Conservation (phyloP, 2,888 invertebrate species). For the Epirrita christyi region DNA sequence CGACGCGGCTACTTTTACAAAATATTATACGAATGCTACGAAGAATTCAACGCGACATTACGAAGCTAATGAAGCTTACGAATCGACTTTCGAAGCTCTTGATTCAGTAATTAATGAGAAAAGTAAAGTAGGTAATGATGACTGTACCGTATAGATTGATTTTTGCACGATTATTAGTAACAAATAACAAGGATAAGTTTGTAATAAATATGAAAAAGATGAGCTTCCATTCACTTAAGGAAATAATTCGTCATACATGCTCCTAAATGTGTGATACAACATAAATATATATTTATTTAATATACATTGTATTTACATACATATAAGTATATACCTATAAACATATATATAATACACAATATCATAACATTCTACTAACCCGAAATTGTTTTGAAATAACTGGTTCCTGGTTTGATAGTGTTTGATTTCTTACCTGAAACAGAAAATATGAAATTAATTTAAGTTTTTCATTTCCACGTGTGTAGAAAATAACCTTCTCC, state of each 20-base stretch:
- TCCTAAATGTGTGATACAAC: no score
- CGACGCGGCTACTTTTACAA: constrained; percentile 41
- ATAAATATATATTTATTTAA: no score
- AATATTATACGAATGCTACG: constrained; percentile 18
- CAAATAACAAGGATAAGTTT: no score
- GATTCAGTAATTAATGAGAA: no score
- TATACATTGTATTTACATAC: no score
- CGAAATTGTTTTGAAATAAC: background rate
- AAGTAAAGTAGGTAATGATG: background rate
- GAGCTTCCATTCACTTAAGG: no score
- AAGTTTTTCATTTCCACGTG: background rate
- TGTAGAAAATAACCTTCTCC: constrained; percentile 16
- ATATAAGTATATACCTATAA: no score
- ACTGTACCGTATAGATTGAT: no score
- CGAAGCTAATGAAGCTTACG: background rate
- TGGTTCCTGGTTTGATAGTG: background rate
- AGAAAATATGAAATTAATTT: constrained; percentile 22
- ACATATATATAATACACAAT: no score
- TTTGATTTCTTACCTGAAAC: constrained; percentile 54
- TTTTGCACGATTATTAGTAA: no score
- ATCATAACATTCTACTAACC: no score
- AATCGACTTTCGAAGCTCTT: no score
- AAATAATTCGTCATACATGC: background rate
- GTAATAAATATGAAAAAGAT: background rate
- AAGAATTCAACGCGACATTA: constrained; percentile 4